phyloP scores from a whole-genome alignment of 2,113 vertebrate genomes.

The Platysternon megacephalum region DNA sequence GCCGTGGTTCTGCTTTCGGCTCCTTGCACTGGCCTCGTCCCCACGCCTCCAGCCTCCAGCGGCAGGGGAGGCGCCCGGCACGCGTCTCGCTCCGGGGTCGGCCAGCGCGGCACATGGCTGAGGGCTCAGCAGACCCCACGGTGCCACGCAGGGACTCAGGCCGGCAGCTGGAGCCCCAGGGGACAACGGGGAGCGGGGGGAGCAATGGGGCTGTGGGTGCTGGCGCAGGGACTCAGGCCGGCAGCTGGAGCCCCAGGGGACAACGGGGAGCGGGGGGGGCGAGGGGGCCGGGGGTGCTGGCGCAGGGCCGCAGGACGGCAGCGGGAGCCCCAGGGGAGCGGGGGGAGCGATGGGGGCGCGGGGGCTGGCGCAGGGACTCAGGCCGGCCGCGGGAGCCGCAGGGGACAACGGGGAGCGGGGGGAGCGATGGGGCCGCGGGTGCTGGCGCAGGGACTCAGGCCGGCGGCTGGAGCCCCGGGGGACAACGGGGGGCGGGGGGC shows the following conservation, averaged over 20 bases:
- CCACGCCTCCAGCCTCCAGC: no score
- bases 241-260: conserved; percentile 64
- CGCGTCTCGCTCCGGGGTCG: no score
- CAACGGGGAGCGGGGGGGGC: neutral
- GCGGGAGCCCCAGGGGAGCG: neutral
- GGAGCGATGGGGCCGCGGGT: neutral
- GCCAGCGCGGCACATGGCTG: no score
- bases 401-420: neutral
- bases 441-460: conserved; percentile 61
- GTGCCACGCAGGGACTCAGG: no score
- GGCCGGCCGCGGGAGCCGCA: no score
- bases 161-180: neutral
- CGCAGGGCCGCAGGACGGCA: no score
- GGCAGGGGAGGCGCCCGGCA: no score
- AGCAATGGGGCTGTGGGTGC: neutral
- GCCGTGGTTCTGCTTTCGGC: no score
- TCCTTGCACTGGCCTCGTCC: no score
- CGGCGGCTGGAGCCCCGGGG: neutral
- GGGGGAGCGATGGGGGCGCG: neutral
- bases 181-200: neutral
- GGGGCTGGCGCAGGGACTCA: conserved; percentile 62
- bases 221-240: conserved; percentile 80
- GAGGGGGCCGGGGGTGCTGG: neutral
- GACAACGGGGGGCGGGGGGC: neutral
- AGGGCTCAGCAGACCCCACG: no score